Evolutionary conservation across 1,140 invertebrate species (phyloP), one percentile per base, ranked within the genome.

Genomic region (Pogonomyrmex barbatus): DNA sequence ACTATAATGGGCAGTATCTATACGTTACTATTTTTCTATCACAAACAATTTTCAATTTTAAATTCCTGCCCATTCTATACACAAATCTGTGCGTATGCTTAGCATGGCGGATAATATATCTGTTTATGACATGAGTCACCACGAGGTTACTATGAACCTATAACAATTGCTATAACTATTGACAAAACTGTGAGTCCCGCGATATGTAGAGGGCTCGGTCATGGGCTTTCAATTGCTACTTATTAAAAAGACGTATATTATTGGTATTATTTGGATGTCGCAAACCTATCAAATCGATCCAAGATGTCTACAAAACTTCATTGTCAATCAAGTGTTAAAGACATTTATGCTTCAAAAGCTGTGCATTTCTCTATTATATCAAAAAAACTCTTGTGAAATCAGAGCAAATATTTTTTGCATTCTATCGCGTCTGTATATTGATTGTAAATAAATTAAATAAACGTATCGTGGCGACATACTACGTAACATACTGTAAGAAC

Each of bases 151-250:
- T 73, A 73, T 58, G 1, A 17, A n/a, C 5, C 17, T 12, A 24
- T 24, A 47, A n/a, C 39, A 83, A 82, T 24, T n/a, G 4, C n/a
- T 79, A 67, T 82, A 85, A 85, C 56, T 91, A 89, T 62, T 83
- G 76, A 75, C 47, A 77, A 85, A 84, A 87, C 62, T 79, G 39
- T 87, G 39, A 83, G 54, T 90, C 87, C 81, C 77, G 83, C 54
- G 63, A 88, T 79, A 60, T 50, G 81, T 87, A 91, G 84, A 92
- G 90, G 91, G 87, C 89, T 92, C 84, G 45, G 79, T 65, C 89
- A 87, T 86, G 78, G 87, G 87, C 85, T 91, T 83, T 52, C 85
- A 79, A 79, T 87, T 88, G 86, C 86, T 89, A 86, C 76, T 78
- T 76, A 75, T 89, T 14, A 50, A 65, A 42, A 63, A 52, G 82